phyloP scores from a whole-genome alignment of 64 coral and sea anemone genomes.

The Hydrozoanthus tunicans region DNA sequence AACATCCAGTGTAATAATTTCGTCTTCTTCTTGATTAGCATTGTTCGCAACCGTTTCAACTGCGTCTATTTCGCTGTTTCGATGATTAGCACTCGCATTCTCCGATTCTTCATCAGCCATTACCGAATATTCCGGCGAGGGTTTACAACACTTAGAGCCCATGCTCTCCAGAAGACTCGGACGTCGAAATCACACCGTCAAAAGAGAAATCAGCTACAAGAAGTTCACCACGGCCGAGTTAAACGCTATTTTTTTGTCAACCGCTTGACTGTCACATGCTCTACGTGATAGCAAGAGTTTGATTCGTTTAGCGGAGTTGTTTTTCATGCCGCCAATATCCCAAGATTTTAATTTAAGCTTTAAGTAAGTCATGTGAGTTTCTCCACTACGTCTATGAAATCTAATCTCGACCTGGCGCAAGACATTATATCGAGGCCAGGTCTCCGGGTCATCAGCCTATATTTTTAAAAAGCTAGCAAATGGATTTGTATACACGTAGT shows the following conservation, averaged over 20 bases:
- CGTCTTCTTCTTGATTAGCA: neutral
- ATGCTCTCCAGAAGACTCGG: neutral
- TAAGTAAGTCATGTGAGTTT: neutral
- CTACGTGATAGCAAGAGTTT: neutral
- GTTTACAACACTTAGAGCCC: constrained; percentile 39
- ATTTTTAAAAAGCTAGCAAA: no score
- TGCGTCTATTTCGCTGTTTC: constrained; percentile 6
- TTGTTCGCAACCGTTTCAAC: neutral
- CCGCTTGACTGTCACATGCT: neutral
- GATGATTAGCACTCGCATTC: neutral
- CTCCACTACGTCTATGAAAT: neutral
- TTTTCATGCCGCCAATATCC: neutral
- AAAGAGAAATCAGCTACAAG: no score
- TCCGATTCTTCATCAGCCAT: constrained; percentile 4
- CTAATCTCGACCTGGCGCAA: no score
- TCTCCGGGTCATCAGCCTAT: no score
- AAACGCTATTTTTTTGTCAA: neutral
- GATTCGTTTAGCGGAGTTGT: neutral
- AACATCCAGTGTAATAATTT: constrained; percentile 34
- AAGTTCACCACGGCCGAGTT: neutral
- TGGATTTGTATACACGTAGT: no score
- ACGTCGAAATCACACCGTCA: neutral
- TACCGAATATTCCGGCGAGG: neutral
- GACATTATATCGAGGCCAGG: no score
- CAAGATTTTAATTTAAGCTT: neutral